These are phyloP conservation scores for Eulemur mongoz DNA, from an alignment of 2,797 vertebrate species.

Conservation along the genomic window DNA sequence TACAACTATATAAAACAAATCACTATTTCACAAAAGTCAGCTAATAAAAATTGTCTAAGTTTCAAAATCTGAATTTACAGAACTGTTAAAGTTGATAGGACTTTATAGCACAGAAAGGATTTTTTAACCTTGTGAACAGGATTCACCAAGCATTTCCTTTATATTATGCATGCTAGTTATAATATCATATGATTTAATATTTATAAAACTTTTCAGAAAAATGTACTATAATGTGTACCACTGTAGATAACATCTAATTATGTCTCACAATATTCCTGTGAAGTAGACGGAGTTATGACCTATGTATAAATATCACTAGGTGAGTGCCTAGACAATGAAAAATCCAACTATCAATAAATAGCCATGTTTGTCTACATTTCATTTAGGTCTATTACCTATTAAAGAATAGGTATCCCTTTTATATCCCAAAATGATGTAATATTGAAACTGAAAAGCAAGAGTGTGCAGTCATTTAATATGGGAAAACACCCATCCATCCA, in stretches of 20 bases:
- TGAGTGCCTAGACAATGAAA: background rate
- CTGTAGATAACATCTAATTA: background rate
- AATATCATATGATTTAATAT: slow-evolving; percentile 14
- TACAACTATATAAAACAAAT: background rate
- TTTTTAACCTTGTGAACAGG: background rate
- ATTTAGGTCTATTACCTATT: background rate
- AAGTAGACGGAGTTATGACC: background rate
- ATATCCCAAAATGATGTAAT: background rate
- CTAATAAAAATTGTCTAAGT: slow-evolving; percentile 17
- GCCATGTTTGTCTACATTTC: background rate
- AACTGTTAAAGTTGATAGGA: background rate
- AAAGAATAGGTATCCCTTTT: background rate
- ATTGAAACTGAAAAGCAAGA: slow-evolving; percentile 10
- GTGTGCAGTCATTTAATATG: background rate
- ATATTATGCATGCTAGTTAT: background rate
- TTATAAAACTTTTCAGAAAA: background rate
- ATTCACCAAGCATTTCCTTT: slow-evolving; percentile 15
- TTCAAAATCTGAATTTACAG: slow-evolving; percentile 10
- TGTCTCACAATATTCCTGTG: background rate
- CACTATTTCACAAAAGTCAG: background rate
- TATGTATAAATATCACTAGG: background rate
- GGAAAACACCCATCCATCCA: background rate
- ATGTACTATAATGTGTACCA: background rate
- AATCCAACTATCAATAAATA: background rate
- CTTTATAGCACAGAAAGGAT: background rate